Evolutionary conservation across 2,113 vertebrate species (phyloP).

Genomic region (Urocolius indicus): DNA sequence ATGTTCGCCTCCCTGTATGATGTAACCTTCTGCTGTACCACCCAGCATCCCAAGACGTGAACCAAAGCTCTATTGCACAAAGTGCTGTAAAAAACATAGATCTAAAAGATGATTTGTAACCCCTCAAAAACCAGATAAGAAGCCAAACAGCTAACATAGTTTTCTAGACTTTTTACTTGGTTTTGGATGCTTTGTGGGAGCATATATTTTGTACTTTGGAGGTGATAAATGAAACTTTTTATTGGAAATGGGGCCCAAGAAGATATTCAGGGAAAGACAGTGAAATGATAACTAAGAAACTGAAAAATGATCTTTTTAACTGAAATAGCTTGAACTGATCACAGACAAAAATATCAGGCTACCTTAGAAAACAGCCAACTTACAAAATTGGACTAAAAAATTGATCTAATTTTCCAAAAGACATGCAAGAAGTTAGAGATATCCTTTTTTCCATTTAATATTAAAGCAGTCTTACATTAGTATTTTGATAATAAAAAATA

Average conservation of each 20-base stretch:
- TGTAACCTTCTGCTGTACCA: not conserved
- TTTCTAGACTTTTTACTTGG: not conserved
- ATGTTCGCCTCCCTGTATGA: not conserved
- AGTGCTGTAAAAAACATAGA: not conserved
- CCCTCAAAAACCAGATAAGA: not conserved
- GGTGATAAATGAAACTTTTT: not conserved
- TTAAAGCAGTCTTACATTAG: not conserved
- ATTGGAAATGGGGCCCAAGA: not conserved
- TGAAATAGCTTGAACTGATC: not conserved
- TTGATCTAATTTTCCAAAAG: not conserved
- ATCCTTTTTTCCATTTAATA: not conserved
- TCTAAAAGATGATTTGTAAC: not conserved
- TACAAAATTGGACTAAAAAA: not conserved
- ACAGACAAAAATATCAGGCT: not conserved
- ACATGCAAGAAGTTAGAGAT: not conserved
- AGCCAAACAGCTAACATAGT: not conserved
- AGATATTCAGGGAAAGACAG: not conserved
- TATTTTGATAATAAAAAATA: not conserved
- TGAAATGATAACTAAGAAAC: not conserved
- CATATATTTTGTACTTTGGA: not conserved
- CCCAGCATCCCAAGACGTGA: not conserved
- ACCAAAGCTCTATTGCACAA: not conserved
- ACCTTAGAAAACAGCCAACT: not conserved
- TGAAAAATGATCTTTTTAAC: not conserved
- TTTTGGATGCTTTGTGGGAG: not conserved